Base-by-base conservation (phyloP, 2,113 vertebrate genomes). In the Phaetusa simplex region DNA sequence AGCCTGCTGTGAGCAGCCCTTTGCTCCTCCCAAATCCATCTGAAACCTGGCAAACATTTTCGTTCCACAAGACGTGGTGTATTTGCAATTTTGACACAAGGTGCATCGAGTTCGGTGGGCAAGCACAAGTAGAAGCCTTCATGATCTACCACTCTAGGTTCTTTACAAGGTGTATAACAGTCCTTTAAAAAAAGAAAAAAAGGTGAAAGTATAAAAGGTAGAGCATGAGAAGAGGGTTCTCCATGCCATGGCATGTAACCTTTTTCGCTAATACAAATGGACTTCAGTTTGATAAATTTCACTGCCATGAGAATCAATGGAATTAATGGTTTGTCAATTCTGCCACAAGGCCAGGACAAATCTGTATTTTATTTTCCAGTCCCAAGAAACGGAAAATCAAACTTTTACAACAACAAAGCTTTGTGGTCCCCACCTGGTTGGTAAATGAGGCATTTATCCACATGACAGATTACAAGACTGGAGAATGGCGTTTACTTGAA, bases 311-410 rank as follows among this genome's bases (percentile, higher is more conserved):
- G 91, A 96, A 97, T 97, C 96, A 95, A 96, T 94, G 86, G 67
- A 97, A 98, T 97, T 95, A 98, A 97, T 95, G 74, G 95, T 97
- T 95, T 97, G 91, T 84, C 96, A 97, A 92, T 96, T 96, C 90
- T 96, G 93, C 91, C 70, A 96, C 82, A 89, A 94, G 90, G 82
- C 83, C 94, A 92, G 94, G 91, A 85, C 95, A 97, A 97, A 95
- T 93, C 88, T 95, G 82, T 94, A 86, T 93, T 86, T 90, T 96
- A 93, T 95, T 97, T 97, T 95, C 74, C 85, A 88, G 58, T 95
- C 73, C 74, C 84, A 95, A 92, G 73, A 93, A 96, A 29, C 79
- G 73, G 73, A 96, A 97, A 95, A 97, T 93, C 71, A 93, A 96
- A 84, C 81, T 97, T 94, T 71, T 65, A 62, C 64, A 96, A 56